Conservation (phyloP, 1,140 invertebrate species). For the Zaprionus taronus region DNA sequence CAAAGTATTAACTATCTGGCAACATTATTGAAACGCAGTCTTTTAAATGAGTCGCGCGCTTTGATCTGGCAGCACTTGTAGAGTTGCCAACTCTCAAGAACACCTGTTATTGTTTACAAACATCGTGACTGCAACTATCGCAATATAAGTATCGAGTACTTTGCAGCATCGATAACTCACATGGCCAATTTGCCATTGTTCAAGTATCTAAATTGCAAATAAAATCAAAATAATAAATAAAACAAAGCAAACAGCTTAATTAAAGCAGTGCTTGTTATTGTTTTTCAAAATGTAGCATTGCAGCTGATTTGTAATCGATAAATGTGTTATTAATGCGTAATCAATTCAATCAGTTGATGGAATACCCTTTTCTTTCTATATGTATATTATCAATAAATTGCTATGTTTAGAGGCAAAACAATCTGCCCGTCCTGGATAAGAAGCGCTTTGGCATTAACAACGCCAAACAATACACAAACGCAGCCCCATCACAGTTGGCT, state of each 20-base stretch:
- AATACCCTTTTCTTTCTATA: conserved; percentile 30
- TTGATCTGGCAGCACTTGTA: not conserved
- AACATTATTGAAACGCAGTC: not conserved
- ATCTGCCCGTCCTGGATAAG: conserved; percentile 56
- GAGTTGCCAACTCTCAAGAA: not conserved
- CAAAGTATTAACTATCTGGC: not conserved
- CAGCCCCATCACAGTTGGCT: conserved; percentile 19
- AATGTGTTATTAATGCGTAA: not conserved
- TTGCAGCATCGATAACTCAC: not conserved
- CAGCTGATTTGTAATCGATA: conserved; percentile 33
- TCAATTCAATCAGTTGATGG: conserved; percentile 27
- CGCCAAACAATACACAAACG: conserved; percentile 24
- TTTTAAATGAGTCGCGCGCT: not conserved
- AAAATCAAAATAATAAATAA: not conserved
- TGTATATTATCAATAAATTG: conserved; percentile 46
- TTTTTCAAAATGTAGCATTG: not conserved
- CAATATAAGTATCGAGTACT: not conserved
- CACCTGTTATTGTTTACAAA: conserved; percentile 23
- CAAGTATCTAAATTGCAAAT: not conserved
- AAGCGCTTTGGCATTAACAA: conserved; percentile 52
- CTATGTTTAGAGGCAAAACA: conserved; percentile 65
- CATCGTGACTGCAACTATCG: conserved; percentile 6
- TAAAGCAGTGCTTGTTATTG: not conserved
- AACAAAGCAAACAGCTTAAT: not conserved
- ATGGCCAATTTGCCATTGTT: not conserved